Percentiles rank a stretch among this genome's conserved stretches.
These are phyloP conservation scores for Caradrina kadenii DNA, from an alignment of 2,888 invertebrate genomes.

Conservation along the genomic window DNA sequence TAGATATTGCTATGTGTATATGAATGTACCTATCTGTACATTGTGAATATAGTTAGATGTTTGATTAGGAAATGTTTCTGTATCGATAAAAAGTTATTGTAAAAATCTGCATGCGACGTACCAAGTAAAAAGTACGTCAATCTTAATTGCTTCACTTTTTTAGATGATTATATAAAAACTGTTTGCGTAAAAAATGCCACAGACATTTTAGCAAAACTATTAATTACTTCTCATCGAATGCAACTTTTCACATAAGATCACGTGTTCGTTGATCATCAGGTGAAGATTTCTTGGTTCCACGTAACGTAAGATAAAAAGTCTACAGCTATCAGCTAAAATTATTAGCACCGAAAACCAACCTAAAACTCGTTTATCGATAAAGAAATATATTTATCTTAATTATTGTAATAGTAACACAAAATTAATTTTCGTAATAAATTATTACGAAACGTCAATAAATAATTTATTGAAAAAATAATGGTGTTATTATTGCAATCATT, in stretches of 20 bases:
- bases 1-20: conserved; percentile 56
- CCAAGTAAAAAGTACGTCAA: conserved; percentile 1
- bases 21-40: conserved; percentile 54
- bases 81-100: conserved; percentile 40
- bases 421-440: conserved; percentile 17
- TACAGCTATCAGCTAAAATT: background rate
- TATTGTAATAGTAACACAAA: conserved; percentile 33
- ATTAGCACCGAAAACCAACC: background rate
- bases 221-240: background rate
- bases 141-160: background rate
- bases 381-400: conserved; percentile 36
- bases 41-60: conserved; percentile 59
- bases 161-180: background rate
- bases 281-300: background rate
- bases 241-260: conserved; percentile 6
- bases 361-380: conserved; percentile 48
- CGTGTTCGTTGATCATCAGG: background rate
- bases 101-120: background rate
- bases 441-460: conserved; percentile 11
- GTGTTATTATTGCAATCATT: conserved; percentile 53
- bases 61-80: conserved; percentile 41
- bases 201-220: background rate
- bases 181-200: background rate
- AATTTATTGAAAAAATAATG: conserved; percentile 30
- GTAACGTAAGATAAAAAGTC: background rate